Conservation (phyloP, 2,888 invertebrate genomes). For the Biston betularia region DNA sequence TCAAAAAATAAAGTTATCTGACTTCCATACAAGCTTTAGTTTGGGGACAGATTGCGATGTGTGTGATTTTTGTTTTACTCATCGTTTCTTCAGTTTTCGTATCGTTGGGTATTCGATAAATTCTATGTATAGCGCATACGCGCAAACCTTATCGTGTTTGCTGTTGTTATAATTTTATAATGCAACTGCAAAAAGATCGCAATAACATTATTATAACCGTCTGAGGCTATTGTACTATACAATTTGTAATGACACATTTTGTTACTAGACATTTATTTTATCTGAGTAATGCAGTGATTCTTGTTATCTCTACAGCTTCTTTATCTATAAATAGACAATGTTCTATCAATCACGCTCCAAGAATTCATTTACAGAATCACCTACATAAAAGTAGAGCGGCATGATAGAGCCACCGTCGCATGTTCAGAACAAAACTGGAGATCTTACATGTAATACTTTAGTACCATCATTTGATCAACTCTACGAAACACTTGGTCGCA, state of each 20-base stretch:
- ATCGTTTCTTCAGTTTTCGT: too few species aligned
- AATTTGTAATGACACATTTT: neutral
- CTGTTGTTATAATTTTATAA: too few species aligned
- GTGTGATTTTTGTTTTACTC: too few species aligned
- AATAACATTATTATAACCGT: neutral
- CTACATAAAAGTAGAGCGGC: neutral
- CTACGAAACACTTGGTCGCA: neutral
- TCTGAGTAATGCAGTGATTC: slow-evolving; percentile 4
- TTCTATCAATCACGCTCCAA: slow-evolving; percentile 29
- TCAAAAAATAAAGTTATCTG: too few species aligned
- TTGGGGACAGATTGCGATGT: too few species aligned
- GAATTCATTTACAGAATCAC: slow-evolving; percentile 31
- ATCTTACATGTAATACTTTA: neutral
- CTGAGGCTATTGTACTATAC: neutral
- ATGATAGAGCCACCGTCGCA: neutral
- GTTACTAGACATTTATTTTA: neutral
- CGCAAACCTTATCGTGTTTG: too few species aligned
- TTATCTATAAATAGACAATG: slow-evolving; percentile 23
- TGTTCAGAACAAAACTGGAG: neutral
- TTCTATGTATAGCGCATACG: too few species aligned
- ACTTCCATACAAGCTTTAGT: too few species aligned
- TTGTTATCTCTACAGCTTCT: neutral
- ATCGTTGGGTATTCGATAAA: too few species aligned
- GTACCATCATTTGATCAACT: neutral
- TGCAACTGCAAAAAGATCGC: too few species aligned